Percentiles rank a stretch among this genome's conserved stretches.
Evolutionary conservation across 2,797 vertebrate genomes (phyloP).

Genomic region (Discoglossus pictus): DNA sequence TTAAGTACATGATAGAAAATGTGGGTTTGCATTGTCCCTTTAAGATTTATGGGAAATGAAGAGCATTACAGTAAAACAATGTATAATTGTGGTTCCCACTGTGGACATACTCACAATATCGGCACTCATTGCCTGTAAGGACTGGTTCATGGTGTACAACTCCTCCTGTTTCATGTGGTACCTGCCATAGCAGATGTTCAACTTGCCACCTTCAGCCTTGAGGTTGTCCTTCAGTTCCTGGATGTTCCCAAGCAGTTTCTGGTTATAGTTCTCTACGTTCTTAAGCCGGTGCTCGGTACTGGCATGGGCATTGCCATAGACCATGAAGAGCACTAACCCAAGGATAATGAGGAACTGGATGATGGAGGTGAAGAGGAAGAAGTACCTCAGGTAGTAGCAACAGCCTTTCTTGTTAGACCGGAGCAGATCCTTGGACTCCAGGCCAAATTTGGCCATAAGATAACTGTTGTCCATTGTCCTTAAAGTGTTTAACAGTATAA

Average conservation of each 20-base stretch:
- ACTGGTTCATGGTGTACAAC: slow-evolving; percentile 62
- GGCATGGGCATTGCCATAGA: slow-evolving; percentile 83
- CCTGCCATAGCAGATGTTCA: slow-evolving; percentile 58
- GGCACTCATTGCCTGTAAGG: slow-evolving; percentile 27
- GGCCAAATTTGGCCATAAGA: slow-evolving; percentile 68
- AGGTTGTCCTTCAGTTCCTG: slow-evolving; percentile 62
- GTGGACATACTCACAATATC: rapidly evolving
- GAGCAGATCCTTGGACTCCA: slow-evolving; percentile 65
- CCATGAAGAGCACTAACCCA: slow-evolving; percentile 91
- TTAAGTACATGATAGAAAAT: too few species aligned
- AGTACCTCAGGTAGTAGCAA: slow-evolving; percentile 84
- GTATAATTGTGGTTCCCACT: too few species aligned
- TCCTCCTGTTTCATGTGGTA: slow-evolving; percentile 57
- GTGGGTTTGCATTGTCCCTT: too few species aligned
- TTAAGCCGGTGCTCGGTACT: slow-evolving; percentile 73
- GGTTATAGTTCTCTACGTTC: slow-evolving; percentile 69
- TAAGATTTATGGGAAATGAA: too few species aligned
- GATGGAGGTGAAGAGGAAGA: slow-evolving; percentile 91
- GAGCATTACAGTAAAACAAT: too few species aligned
- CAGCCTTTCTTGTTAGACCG: slow-evolving; percentile 73
- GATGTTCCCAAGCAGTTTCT: slow-evolving; percentile 63
- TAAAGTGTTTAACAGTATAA: background rate
- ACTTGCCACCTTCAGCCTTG: slow-evolving; percentile 67
- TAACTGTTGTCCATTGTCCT: slow-evolving; percentile 73
- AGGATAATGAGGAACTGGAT: slow-evolving; percentile 93